phyloP scores from a whole-genome alignment of 2,113 vertebrate species.

The Piprites chloris region DNA sequence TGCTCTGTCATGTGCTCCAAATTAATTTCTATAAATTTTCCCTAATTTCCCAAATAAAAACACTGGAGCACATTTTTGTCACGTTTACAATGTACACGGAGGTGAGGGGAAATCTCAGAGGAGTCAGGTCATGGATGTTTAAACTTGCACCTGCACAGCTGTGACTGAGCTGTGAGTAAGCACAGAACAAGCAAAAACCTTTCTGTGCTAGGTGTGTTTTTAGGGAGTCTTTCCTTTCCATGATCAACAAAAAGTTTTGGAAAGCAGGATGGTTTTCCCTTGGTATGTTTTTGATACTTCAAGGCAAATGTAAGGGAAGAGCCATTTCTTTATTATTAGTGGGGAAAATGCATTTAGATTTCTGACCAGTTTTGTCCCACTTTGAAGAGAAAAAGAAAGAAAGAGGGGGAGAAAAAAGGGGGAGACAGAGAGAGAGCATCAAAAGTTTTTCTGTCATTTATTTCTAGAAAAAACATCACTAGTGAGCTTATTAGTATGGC shows the following conservation, averaged over 20 bases:
- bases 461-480: slow-evolving; percentile 16
- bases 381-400: neutral
- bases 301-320: neutral
- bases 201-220: neutral
- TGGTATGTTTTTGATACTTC: neutral
- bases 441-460: neutral
- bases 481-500: slow-evolving; percentile 18
- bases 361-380: neutral
- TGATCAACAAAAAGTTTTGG: neutral
- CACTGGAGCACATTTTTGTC: neutral
- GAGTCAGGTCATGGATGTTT: neutral
- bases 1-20: neutral
- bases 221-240: neutral
- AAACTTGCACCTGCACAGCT: neutral
- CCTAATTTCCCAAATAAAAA: neutral
- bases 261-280: neutral
- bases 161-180: neutral
- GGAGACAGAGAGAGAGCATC: neutral
- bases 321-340: neutral
- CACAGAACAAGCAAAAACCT: neutral
- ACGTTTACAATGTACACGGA: neutral
- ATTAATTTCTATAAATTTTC: neutral
- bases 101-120: neutral
- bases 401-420: neutral
- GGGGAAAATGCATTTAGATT: neutral